Evolutionary conservation across 1,140 invertebrate species (phyloP), one percentile per base, ranked within the genome.

Genomic region (Diploscapter pachys): DNA sequence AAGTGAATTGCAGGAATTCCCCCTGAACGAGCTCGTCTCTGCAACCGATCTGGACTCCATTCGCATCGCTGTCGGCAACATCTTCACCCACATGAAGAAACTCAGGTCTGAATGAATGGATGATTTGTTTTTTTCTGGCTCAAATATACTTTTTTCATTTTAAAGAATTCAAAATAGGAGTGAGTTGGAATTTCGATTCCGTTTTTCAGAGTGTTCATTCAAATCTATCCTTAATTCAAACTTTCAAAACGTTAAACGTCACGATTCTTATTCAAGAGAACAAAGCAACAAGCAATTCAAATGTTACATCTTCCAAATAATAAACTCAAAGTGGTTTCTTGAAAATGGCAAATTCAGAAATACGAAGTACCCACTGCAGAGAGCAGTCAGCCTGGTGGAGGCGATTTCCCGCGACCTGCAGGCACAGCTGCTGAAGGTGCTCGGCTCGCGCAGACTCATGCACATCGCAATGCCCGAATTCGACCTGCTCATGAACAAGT

Each of bases 401-500:
- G 96, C 96, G 13, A 98, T 99, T 80, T 99, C 96, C 0, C 88
- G 95, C 70, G 97, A 99, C 88, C 88, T 99, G 4, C 92, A 92
- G 48, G 91, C 91, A 73, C 96, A 99, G 85, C 87, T 99, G 53
- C 88, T 99, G 0, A 99, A 99, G 90, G 90, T 92, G 11, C 87
- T 98, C 49, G 93, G 93, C 4, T 96, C 94, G 0, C 88, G 94
- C n/a, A 90, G 95, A 62, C 86, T 99, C 64, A 98, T 99, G 95
- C 94, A 98, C 82, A 96, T 98, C 85, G 92, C 95, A 3, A 97
- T 95, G 86, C 94, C 97, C 83, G 97, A 99, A 85, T 99, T 99
- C 88, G 96, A 99, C 84, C 93, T 94, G 78, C 86, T 87, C 9
- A 96, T 98, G 93, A 90, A 90, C 11, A 92, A 94, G 73, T 98